Conservation (phyloP, 2,888 invertebrate species). For the Drosophila mayaguana region DNA sequence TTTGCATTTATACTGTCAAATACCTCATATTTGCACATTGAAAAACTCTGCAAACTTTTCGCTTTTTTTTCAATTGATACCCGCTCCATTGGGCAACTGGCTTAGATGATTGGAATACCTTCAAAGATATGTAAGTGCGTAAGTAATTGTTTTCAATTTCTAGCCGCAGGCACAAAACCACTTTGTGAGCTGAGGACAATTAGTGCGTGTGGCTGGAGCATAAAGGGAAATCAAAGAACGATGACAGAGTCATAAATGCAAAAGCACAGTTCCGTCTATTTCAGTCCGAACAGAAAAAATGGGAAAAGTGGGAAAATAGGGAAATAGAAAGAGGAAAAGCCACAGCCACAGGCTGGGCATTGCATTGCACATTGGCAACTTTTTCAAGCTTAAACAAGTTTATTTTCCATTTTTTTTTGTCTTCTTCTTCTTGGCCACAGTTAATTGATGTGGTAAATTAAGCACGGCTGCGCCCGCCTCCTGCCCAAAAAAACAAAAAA, state of each 20-base stretch:
- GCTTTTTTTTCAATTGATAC: not conserved
- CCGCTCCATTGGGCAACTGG: not conserved
- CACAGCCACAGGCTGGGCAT: conserved; percentile 1
- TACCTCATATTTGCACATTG: no score
- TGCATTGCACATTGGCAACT: not conserved
- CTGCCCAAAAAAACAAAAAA: not conserved
- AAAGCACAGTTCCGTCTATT: not conserved
- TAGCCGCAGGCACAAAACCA: conserved; percentile 3
- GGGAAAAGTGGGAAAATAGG: not conserved
- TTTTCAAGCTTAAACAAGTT: conserved; percentile 5
- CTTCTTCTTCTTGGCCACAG: not conserved
- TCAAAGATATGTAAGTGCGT: not conserved
- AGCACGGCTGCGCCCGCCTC: conserved; percentile 6
- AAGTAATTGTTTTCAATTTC: conserved; percentile 4
- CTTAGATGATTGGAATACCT: not conserved
- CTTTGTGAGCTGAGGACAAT: conserved; percentile 9
- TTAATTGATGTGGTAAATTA: conserved; percentile 25
- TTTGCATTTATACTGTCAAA: not conserved
- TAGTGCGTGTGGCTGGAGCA: not conserved
- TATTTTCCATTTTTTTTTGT: not conserved
- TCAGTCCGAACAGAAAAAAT: not conserved
- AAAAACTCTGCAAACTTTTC: no score
- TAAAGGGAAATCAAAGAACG: conserved; percentile 1
- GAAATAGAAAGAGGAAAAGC: not conserved
- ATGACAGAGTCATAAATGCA: conserved; percentile 10